phyloP scores from a whole-genome alignment of 2,797 vertebrate genomes.

The Myotis daubentonii region DNA sequence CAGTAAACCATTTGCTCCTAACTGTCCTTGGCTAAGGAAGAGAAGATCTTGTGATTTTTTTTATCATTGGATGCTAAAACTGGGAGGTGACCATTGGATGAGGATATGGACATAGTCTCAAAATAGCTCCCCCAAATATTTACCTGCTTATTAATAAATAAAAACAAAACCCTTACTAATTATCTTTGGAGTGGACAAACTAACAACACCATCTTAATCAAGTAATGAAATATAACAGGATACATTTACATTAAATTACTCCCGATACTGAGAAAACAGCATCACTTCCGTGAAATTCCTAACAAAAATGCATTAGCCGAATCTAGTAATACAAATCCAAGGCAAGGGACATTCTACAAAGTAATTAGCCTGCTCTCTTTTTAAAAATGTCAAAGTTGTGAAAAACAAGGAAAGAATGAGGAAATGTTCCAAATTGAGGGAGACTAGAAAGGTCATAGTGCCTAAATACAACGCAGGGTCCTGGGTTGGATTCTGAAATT shows the following conservation, averaged over 20 bases:
- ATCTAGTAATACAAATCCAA: background rate
- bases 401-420: conserved; percentile 3
- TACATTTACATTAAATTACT: background rate
- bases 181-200: background rate
- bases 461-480: background rate
- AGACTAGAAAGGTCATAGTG: background rate
- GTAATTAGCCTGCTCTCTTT: background rate
- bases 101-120: background rate
- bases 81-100: background rate
- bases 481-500: background rate
- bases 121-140: background rate
- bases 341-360: background rate
- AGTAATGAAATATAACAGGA: background rate
- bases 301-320: background rate
- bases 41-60: no score
- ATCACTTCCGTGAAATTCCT: background rate
- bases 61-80: background rate
- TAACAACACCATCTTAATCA: background rate
- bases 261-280: background rate
- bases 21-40: no score
- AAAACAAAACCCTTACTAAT: conserved; percentile 7
- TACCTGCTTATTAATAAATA: background rate
- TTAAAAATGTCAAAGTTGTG: background rate
- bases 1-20: no score
- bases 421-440: background rate